These are phyloP conservation scores for Eurosta solidaginis DNA, from an alignment of 1,140 invertebrate species.

Conservation along the genomic window DNA sequence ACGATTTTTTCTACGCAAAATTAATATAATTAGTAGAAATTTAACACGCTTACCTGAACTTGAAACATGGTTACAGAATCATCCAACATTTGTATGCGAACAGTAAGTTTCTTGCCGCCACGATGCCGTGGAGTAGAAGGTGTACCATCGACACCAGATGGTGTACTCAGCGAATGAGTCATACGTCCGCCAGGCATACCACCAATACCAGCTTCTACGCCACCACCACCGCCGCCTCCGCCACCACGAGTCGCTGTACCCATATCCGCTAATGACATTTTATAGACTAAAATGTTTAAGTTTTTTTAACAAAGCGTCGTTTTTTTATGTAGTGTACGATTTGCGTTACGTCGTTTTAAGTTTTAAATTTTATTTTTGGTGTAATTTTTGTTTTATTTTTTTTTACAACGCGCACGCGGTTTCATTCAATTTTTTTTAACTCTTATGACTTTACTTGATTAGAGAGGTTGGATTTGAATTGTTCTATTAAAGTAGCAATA, in stretches of 20 bases:
- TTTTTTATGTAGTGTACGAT: background rate
- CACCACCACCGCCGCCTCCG: constrained; percentile 35
- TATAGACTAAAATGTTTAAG: constrained; percentile 54
- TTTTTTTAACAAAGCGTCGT: background rate
- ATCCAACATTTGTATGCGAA: constrained; percentile 85
- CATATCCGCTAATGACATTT: constrained; percentile 58
- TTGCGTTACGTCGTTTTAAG: background rate
- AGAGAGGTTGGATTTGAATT: background rate
- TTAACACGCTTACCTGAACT: constrained; percentile 74
- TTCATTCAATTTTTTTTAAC: background rate
- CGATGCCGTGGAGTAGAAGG: constrained; percentile 73
- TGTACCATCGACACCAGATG: constrained; percentile 79
- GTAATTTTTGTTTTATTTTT: background rate
- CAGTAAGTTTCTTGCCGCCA: constrained; percentile 84
- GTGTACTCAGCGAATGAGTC: constrained; percentile 83
- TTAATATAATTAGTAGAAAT: background rate
- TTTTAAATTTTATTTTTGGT: too few relatives aligned
- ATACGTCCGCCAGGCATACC: constrained; percentile 62
- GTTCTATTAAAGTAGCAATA: background rate
- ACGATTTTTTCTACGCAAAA: background rate
- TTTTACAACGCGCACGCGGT: background rate
- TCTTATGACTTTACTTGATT: background rate
- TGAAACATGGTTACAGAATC: constrained; percentile 88
- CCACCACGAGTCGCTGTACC: constrained; percentile 50
- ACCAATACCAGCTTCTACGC: constrained; percentile 31